Evolutionary conservation across 1,140 invertebrate species (phyloP).

Genomic region (Brachionus sp.): DNA sequence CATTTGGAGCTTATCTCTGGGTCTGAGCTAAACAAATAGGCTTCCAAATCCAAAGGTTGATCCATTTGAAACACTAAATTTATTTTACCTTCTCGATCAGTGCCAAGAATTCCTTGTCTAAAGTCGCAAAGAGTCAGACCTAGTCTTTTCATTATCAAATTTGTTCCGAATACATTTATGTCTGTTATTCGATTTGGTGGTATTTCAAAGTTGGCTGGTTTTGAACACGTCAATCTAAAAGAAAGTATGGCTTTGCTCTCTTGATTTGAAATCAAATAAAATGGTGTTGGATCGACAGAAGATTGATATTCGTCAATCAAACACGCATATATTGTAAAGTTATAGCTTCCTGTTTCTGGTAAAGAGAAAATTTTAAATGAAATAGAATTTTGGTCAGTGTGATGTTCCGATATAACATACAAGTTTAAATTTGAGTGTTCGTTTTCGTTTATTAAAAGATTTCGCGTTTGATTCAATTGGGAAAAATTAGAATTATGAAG

Average conservation of each 20-base stretch:
- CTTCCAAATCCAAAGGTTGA: slow-evolving; percentile 14
- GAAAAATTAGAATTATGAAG: background rate
- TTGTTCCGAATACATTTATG: slow-evolving; percentile 25
- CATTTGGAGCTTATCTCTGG: slow-evolving; percentile 34
- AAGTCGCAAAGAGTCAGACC: slow-evolving; percentile 8
- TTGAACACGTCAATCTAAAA: background rate
- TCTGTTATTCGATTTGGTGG: slow-evolving; percentile 39
- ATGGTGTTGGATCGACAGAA: background rate
- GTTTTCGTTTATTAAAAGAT: background rate
- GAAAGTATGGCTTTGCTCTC: background rate
- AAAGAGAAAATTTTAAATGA: slow-evolving; percentile 3
- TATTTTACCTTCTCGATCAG: slow-evolving; percentile 38
- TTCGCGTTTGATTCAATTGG: background rate
- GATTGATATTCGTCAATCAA: background rate
- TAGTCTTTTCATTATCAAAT: background rate
- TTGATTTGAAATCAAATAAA: background rate
- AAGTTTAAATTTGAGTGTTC: background rate
- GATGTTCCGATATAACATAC: background rate
- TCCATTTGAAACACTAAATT: slow-evolving; percentile 38
- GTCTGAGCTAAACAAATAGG: slow-evolving; percentile 33
- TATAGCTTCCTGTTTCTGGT: background rate
- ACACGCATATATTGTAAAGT: slow-evolving; percentile 34
- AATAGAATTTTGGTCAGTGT: background rate
- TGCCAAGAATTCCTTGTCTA: slow-evolving; percentile 26
- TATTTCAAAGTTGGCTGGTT: background rate